Conservation (phyloP, 1,140 invertebrate species). For the Aphelenchoides avenae region DNA sequence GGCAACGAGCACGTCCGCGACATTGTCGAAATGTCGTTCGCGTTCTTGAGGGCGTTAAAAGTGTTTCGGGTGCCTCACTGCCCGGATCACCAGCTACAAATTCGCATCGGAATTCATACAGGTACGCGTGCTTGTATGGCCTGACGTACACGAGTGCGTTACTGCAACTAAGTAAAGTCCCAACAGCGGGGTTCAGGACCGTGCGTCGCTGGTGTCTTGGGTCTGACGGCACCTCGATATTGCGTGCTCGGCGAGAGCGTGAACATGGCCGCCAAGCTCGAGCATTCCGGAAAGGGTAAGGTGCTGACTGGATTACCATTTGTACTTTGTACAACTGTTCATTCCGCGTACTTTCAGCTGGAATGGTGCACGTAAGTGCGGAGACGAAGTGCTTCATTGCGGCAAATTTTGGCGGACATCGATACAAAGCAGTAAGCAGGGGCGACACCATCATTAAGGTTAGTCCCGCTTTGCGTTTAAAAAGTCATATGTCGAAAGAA, state of each 20-base stretch:
- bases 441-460: no score
- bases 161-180: conserved; percentile 37
- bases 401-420: not conserved
- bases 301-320: not conserved
- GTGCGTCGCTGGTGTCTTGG: no score
- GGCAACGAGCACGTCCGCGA: conserved; percentile 75
- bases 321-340: not conserved
- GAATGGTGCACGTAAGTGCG: conserved; percentile 3
- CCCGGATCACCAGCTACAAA: conserved; percentile 12
- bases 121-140: conserved; percentile 28
- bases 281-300: conserved; percentile 65
- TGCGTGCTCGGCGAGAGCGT: conserved; percentile 92
- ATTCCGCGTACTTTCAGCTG: conserved; percentile 2
- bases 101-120: conserved; percentile 79
- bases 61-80: conserved; percentile 10
- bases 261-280: conserved; percentile 84
- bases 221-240: no score
- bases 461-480: no score
- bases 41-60: conserved; percentile 7
- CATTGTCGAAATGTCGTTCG: conserved; percentile 63
- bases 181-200: conserved; percentile 56
- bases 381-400: not conserved
- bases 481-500: no score
- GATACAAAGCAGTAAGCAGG: no score
- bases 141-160: no score